Conservation (phyloP, 2,888 invertebrate species). For the Tetanocera ferruginea region DNA sequence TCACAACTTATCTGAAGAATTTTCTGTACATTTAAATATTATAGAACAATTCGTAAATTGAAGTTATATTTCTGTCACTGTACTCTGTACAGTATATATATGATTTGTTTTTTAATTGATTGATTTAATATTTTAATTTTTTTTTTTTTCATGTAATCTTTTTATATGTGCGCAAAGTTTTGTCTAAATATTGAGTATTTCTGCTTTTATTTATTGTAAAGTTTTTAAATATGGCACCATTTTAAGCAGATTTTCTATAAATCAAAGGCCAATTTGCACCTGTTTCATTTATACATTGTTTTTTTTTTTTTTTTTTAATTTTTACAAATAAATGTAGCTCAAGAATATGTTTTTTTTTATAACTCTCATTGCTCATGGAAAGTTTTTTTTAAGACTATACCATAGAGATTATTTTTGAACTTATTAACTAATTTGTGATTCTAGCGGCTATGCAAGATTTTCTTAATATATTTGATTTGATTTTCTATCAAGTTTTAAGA, state of each 20-base stretch:
- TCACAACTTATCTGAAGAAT: conserved; percentile 12
- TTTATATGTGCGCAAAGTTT: neutral
- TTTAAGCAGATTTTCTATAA: conserved; percentile 14
- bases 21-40: neutral
- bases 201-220: neutral
- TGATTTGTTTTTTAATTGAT: neutral
- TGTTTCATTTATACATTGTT: conserved; percentile 10
- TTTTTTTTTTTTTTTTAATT: neutral
- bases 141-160: neutral
- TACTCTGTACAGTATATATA: neutral
- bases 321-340: neutral
- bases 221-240: conserved; percentile 28
- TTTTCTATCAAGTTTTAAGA: neutral
- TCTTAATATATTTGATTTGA: neutral
- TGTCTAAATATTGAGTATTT: neutral
- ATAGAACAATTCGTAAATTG: neutral
- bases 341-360: neutral
- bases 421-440: conserved; percentile 42
- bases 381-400: neutral
- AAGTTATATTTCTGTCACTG: neutral
- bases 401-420: neutral
- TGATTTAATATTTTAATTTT: neutral
- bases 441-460: conserved; percentile 40
- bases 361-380: too few species aligned
- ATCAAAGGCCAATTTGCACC: conserved; percentile 34